Percentiles rank a stretch among this genome's conserved stretches.
These are phyloP conservation scores for Chaenodraco wilsoni DNA, from an alignment of 2,797 vertebrate genomes.

Conservation along the genomic window DNA sequence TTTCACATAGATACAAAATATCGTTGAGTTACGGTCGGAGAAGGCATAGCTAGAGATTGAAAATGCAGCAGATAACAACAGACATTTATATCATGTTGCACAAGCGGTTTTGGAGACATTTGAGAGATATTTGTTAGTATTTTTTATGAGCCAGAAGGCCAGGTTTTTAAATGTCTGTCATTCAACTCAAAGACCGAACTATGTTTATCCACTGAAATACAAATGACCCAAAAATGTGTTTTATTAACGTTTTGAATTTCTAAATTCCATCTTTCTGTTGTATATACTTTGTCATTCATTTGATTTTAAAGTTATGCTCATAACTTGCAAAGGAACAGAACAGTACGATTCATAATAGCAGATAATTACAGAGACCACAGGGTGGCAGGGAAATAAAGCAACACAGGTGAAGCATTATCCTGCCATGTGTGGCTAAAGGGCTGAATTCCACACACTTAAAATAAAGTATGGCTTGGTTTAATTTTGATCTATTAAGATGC, in stretches of 20 bases:
- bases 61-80: conserved; percentile 21
- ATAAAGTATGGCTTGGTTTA: too few relatives aligned
- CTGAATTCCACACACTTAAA: too few relatives aligned
- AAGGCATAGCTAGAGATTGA: not conserved
- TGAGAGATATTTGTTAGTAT: not conserved
- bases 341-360: not conserved
- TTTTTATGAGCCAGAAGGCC: conserved; percentile 8
- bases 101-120: conserved; percentile 17
- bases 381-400: not conserved
- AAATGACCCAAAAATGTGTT: not conserved
- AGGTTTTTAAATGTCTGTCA: conserved; percentile 9
- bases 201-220: not conserved
- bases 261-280: not conserved
- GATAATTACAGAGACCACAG: conserved; percentile 11
- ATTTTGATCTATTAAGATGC: too few relatives aligned
- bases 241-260: not conserved
- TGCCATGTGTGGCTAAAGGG: not conserved
- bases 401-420: conserved; percentile 1
- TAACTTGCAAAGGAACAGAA: conserved; percentile 7
- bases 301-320: not conserved
- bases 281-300: not conserved
- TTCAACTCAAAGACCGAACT: not conserved
- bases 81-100: conserved; percentile 23
- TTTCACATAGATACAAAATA: not conserved
- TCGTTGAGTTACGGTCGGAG: not conserved